Conservation (phyloP, 2,797 vertebrate genomes). For the Taeniopygia guttata region DNA sequence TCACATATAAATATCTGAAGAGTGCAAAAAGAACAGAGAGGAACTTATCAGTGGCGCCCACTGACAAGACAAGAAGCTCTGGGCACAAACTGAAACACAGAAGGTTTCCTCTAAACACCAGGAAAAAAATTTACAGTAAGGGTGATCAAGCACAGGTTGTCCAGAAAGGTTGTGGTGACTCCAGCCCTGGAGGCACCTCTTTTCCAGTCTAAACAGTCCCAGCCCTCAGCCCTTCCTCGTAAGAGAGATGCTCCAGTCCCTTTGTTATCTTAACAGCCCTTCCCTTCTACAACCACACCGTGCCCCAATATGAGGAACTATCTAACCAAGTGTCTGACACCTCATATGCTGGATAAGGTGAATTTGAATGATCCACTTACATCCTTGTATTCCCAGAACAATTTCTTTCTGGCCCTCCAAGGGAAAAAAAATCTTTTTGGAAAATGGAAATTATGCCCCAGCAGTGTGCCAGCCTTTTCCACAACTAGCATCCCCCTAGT, state of each 20-base stretch:
- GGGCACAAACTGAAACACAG: not conserved
- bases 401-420: not conserved
- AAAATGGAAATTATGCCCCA: not conserved
- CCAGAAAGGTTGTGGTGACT: not conserved
- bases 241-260: not conserved
- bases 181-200: not conserved
- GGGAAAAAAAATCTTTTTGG: not conserved
- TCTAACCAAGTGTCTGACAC: not conserved
- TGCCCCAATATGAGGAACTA: not conserved
- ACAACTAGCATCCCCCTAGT: not conserved
- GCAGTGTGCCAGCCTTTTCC: not conserved
- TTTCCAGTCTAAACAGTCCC: not conserved
- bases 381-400: not conserved
- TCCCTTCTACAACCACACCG: not conserved
- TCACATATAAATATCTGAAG: not conserved
- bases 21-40: not conserved
- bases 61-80: not conserved
- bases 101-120: not conserved
- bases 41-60: not conserved
- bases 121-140: not conserved
- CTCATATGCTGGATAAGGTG: not conserved
- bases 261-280: not conserved
- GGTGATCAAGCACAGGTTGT: not conserved
- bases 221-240: not conserved
- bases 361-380: not conserved